phyloP scores from a whole-genome alignment of 2,888 invertebrate species.

The Acanthoscelides obtectus region DNA sequence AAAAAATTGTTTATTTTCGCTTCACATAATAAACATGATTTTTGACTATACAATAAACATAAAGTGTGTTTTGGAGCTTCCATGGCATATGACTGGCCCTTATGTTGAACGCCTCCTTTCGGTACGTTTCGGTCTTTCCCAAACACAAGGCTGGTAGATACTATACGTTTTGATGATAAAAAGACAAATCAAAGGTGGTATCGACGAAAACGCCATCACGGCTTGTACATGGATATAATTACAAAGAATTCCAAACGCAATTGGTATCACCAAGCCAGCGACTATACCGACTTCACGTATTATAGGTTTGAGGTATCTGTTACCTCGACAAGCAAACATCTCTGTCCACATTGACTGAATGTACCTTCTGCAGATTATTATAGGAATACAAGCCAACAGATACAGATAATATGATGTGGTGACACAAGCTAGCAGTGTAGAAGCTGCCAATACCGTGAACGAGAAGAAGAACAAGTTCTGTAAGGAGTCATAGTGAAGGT shows the following conservation, averaged over 20 bases:
- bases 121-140: background rate
- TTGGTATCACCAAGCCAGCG: background rate
- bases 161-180: background rate
- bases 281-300: background rate
- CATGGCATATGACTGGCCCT: too few species aligned
- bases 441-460: background rate
- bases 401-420: background rate
- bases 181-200: background rate
- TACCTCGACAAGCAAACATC: background rate
- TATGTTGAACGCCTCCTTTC: too few species aligned
- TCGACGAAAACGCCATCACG: background rate
- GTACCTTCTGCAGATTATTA: background rate
- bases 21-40: too few species aligned
- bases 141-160: background rate
- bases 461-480: background rate
- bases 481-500: background rate
- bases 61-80: too few species aligned
- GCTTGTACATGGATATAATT: background rate
- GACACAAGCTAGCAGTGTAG: background rate
- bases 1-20: too few species aligned
- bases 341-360: background rate
- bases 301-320: background rate
- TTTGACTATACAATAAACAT: too few species aligned
- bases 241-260: background rate
- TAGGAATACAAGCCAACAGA: background rate